A percentile compares a stretch with the other conserved stretches of the same genome.
Evolutionary conservation across 2,113 vertebrate species (phyloP).

Genomic region (Thomomys bottae): DNA sequence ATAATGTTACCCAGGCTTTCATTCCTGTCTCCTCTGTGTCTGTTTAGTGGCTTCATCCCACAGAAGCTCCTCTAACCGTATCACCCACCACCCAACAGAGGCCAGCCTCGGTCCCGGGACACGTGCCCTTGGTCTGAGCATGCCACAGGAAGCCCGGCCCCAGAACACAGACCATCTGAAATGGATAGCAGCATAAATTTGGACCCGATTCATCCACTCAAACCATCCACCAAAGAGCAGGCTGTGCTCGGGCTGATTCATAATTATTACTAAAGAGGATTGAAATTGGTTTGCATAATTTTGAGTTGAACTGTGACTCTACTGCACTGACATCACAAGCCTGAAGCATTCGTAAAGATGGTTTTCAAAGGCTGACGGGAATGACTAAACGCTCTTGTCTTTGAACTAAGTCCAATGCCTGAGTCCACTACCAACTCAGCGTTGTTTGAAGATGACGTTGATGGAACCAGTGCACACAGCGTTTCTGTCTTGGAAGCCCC

Average conservation of each 20-base stretch:
- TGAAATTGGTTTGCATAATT: not conserved
- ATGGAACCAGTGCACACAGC: not conserved
- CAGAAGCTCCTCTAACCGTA: not conserved
- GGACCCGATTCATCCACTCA: not conserved
- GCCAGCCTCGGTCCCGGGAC: rapidly evolving
- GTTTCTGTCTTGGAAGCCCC: not conserved
- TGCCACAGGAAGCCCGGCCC: not conserved
- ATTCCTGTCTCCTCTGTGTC: not conserved
- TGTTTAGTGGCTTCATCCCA: rapidly evolving
- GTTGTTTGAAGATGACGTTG: not conserved
- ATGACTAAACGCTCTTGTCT: rapidly evolving
- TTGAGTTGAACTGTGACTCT: not conserved
- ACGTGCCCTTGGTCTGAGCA: not conserved
- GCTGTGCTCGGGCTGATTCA: not conserved
- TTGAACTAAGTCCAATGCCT: not conserved
- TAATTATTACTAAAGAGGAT: not conserved
- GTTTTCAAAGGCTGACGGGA: not conserved
- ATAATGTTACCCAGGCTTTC: rapidly evolving
- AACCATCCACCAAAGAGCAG: not conserved
- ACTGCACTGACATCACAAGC: not conserved
- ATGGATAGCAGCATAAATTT: not conserved
- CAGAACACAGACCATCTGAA: rapidly evolving
- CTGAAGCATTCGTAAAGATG: not conserved
- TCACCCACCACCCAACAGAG: not conserved
- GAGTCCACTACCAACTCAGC: not conserved